Base-by-base conservation (phyloP, 2,113 vertebrate genomes). In the Hepsetus odoe region DNA sequence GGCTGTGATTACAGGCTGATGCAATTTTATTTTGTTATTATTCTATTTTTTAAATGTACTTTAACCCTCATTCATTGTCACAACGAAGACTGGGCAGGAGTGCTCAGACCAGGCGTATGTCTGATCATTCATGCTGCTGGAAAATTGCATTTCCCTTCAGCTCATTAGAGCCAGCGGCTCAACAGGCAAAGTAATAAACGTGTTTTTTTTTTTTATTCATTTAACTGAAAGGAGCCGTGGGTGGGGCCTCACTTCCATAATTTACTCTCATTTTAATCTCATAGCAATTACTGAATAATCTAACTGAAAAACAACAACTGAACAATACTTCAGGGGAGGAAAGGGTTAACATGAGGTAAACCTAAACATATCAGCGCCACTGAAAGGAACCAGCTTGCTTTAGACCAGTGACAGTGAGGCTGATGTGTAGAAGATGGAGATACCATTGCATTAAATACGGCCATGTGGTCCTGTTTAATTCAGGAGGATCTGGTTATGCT, bases 401-500 rank as follows among this genome's bases (percentile, higher is more conserved):
- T 18, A 12, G 38, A 20, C 73, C 44, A 65, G 69, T 44, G 65
- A 68, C 74, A 77, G n/a, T 16, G 35, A 12, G 59, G 51, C n/a
- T 71, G 24, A 71, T 32, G 46, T 14, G 35, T 59, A n/a, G 72
- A 66, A 49, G 70, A 38, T 30, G 33, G 62, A 40, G 28, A 49
- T 68, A 56, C n/a, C 64, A 44, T 59, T 26, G 53, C 51, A 68
- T 64, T 26, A 66, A 51, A 33, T 1, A 51, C 51, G 71, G 58
- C 56, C 56, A 61, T 40, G 30, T 74, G 73, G 62, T 72, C 79
- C 72, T 51, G 62, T 49, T 80, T 61, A 80, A 61, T 80, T 24
- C 71, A 49, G 61, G 24, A 18, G 9, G 28, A 68, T 69, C n/a
- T 59, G 51, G 69, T 74, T 75, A 38, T 58, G 38, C 32, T 53